phyloP scores from a whole-genome alignment of 1,140 invertebrate genomes.

The Drosophila ohnishii region DNA sequence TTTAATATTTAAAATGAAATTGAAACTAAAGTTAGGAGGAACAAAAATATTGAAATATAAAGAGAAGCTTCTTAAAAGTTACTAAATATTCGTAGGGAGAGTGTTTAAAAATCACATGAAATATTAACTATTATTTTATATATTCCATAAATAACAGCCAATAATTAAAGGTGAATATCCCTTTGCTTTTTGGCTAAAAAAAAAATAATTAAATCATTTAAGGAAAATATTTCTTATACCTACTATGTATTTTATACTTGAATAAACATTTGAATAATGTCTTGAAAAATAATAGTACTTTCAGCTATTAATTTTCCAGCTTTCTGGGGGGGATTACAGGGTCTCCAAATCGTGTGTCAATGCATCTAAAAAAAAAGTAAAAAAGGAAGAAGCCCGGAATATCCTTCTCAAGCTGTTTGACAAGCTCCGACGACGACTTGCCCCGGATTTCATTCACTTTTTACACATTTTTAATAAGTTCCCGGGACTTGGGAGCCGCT shows the following conservation, averaged over 20 bases:
- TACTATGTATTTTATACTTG: not conserved
- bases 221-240: not conserved
- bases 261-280: not conserved
- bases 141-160: not conserved
- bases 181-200: not conserved
- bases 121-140: not conserved
- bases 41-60: not conserved
- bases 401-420: conserved; percentile 20
- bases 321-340: not conserved
- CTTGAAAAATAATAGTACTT: not conserved
- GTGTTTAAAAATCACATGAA: not conserved
- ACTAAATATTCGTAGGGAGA: not conserved
- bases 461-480: conserved; percentile 45
- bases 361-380: not conserved
- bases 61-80: not conserved
- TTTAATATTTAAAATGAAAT: no score
- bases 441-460: conserved; percentile 25
- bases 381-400: not conserved
- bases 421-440: conserved; percentile 14
- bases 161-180: not conserved
- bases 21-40: not conserved
- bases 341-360: conserved; percentile 1
- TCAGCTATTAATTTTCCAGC: not conserved
- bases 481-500: not conserved
- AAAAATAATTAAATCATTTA: not conserved